phyloP scores from a whole-genome alignment of 2,113 vertebrate species.

The Barnardius zonarius region DNA sequence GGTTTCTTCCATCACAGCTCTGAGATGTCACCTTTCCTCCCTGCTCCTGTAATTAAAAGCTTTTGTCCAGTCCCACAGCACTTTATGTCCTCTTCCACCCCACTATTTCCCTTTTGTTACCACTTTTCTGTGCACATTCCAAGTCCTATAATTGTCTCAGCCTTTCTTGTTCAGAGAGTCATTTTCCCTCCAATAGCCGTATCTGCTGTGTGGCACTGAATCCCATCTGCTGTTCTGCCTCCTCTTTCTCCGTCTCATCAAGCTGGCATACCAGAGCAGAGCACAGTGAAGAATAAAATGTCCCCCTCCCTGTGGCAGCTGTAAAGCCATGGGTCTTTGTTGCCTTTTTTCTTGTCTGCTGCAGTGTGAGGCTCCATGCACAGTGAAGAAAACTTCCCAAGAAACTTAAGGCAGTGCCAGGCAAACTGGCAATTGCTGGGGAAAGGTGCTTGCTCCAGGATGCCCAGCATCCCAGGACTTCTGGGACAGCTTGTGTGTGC shows the following conservation, averaged over 20 bases:
- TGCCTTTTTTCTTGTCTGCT: not conserved
- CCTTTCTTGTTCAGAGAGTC: not conserved
- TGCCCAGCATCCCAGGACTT: not conserved
- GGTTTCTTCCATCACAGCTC: not conserved
- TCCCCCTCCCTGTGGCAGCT: not conserved
- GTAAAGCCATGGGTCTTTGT: not conserved
- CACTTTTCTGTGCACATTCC: not conserved
- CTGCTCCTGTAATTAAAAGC: not conserved
- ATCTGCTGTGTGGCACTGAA: not conserved
- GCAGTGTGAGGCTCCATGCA: not conserved
- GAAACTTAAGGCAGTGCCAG: not conserved
- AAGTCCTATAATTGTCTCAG: not conserved
- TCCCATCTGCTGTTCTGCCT: not conserved
- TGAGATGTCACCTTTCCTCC: not conserved
- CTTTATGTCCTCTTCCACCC: not conserved
- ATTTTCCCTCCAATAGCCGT: not conserved
- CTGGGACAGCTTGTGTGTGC: not conserved
- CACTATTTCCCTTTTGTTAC: not conserved
- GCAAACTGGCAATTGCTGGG: not conserved
- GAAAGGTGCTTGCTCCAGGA: not conserved
- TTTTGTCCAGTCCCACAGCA: not conserved
- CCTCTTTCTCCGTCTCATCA: not conserved
- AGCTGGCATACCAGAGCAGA: not conserved
- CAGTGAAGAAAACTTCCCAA: not conserved
- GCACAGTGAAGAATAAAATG: not conserved